These are phyloP conservation scores for Pituophis catenifer DNA, from an alignment of 2,113 vertebrate genomes.

Conservation along the genomic window DNA sequence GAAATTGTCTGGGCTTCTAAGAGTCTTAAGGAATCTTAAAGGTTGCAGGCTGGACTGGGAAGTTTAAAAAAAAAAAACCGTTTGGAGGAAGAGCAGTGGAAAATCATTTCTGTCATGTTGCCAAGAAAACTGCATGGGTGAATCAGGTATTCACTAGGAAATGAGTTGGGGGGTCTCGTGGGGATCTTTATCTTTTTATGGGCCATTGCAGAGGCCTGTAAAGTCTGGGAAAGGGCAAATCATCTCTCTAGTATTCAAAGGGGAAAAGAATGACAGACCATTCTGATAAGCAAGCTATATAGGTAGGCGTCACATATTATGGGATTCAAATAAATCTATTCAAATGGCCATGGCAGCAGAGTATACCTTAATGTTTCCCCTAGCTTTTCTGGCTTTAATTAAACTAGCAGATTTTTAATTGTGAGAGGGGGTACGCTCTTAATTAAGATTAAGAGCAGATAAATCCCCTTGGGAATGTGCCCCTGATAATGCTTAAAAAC, in stretches of 20 bases:
- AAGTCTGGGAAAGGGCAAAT: not conserved
- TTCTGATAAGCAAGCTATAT: not conserved
- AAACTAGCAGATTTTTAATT: not conserved
- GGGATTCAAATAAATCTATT: not conserved
- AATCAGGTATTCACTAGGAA: not conserved
- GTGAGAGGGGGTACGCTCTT: too few relatives aligned
- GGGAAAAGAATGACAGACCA: not conserved
- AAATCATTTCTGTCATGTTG: not conserved
- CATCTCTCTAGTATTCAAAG: not conserved
- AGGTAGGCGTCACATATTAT: not conserved
- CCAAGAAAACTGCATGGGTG: not conserved
- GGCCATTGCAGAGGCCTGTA: not conserved
- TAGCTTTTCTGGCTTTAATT: not conserved
- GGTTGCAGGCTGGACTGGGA: not conserved
- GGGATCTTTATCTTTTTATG: not conserved
- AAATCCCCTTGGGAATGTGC: not conserved
- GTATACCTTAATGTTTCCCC: not conserved
- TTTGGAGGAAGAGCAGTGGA: not conserved
- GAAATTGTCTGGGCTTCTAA: not conserved
- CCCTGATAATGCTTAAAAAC: not conserved
- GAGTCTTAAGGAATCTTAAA: not conserved
- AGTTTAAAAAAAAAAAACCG: not conserved
- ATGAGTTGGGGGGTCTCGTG: not conserved
- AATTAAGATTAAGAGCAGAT: not conserved
- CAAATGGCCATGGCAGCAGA: not conserved